Evolutionary conservation across 2,797 vertebrate genomes (phyloP).

Genomic region (Microctenopoma stevenorrisi): DNA sequence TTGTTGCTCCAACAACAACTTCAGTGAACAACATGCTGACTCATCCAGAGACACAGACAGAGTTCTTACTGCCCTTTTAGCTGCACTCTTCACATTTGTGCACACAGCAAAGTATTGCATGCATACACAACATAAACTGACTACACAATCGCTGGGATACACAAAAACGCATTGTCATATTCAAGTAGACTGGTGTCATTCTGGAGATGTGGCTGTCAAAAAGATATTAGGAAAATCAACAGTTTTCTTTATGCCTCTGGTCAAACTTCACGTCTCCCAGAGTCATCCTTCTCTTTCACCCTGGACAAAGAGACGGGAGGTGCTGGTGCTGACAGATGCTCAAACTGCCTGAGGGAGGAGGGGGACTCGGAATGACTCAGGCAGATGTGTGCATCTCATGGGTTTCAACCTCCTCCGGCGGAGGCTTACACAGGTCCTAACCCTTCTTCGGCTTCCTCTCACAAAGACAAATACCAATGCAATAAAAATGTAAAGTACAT

Average conservation of each 20-base stretch:
- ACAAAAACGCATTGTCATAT: neutral
- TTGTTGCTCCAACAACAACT: slow-evolving; percentile 66
- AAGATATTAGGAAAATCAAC: slow-evolving; percentile 21
- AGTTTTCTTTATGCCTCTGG: slow-evolving; percentile 33
- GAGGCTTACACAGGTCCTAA: slow-evolving; percentile 39
- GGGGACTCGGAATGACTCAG: slow-evolving; percentile 51
- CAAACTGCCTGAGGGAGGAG: slow-evolving; percentile 43
- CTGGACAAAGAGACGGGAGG: slow-evolving; percentile 19
- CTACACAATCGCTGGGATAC: too few relatives aligned
- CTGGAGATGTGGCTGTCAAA: slow-evolving; percentile 27
- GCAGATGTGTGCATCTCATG: slow-evolving; percentile 62
- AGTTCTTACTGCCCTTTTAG: slow-evolving; percentile 31
- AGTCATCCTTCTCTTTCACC: slow-evolving; percentile 41
- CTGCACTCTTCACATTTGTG: slow-evolving; percentile 38
- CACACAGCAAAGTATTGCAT: slow-evolving; percentile 2
- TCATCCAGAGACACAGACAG: slow-evolving; percentile 56
- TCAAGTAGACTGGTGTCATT: slow-evolving; percentile 4
- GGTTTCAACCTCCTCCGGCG: slow-evolving; percentile 37
- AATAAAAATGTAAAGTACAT: neutral
- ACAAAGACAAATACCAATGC: neutral
- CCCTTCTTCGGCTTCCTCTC: slow-evolving; percentile 16
- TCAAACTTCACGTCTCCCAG: slow-evolving; percentile 34
- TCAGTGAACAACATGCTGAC: slow-evolving; percentile 81
- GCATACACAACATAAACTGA: slow-evolving; percentile 8
- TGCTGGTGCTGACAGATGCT: slow-evolving; percentile 53